Percentiles rank a stretch among this genome's conserved stretches.
These are phyloP conservation scores for Meliscaeva auricollis DNA, from an alignment of 2,888 invertebrate species.

Conservation along the genomic window DNA sequence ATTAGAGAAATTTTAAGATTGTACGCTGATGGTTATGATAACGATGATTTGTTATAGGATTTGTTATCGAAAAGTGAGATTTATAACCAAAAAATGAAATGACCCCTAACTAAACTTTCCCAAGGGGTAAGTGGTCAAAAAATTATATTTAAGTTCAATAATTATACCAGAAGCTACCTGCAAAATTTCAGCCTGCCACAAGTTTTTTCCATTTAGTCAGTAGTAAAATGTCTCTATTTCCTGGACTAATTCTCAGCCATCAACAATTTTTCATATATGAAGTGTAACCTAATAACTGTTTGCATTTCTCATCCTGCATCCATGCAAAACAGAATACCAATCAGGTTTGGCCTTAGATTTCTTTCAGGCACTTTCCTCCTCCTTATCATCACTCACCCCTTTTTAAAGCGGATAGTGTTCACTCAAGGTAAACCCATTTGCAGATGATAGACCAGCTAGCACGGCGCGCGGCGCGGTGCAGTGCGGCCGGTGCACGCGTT, in stretches of 20 bases:
- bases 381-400: background rate
- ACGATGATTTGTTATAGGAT: too few relatives aligned
- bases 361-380: slow-evolving; percentile 42
- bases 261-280: slow-evolving; percentile 66
- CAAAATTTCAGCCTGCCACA: too few relatives aligned
- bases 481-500: background rate
- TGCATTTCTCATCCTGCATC: slow-evolving; percentile 64
- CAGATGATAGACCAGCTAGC: slow-evolving; percentile 57
- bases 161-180: too few relatives aligned
- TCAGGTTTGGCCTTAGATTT: slow-evolving; percentile 46
- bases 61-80: too few relatives aligned
- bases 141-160: too few relatives aligned
- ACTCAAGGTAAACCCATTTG: slow-evolving; percentile 66
- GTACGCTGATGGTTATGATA: too few relatives aligned
- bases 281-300: slow-evolving; percentile 76
- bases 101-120: too few relatives aligned
- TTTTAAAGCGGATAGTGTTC: slow-evolving; percentile 41
- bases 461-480: background rate
- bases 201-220: too few relatives aligned
- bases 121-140: too few relatives aligned
- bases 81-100: too few relatives aligned
- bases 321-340: slow-evolving; percentile 20
- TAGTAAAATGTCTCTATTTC: too few relatives aligned
- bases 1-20: too few relatives aligned
- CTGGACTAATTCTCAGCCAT: slow-evolving; percentile 65